These are phyloP conservation scores for Monoplex corrugatus DNA, from an alignment of 2,888 invertebrate genomes.

Conservation along the genomic window DNA sequence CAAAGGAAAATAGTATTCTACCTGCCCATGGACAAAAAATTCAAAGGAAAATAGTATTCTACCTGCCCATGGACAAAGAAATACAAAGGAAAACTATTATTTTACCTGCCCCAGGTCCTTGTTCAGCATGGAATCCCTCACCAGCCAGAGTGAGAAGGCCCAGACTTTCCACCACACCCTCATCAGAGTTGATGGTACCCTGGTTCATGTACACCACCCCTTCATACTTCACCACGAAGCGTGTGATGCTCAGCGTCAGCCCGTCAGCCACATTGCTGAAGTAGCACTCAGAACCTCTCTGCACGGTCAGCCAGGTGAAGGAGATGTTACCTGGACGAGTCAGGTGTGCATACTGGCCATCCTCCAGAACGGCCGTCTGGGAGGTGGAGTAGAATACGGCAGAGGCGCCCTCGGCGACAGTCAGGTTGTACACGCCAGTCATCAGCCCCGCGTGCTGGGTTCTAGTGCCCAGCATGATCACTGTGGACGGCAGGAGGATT, in stretches of 20 bases:
- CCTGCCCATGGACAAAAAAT: too few relatives aligned
- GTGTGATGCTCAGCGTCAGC: conserved; percentile 62
- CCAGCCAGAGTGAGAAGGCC: conserved; percentile 64
- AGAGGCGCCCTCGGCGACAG: conserved; percentile 69
- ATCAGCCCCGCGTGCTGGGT: conserved; percentile 65
- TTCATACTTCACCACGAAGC: conserved; percentile 66
- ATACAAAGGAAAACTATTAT: too few relatives aligned
- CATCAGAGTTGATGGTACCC: conserved; percentile 65
- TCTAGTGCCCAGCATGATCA: conserved; percentile 68
- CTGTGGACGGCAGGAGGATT: conserved; percentile 66
- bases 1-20: too few relatives aligned
- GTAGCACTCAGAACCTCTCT: conserved; percentile 65
- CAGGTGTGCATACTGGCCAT: conserved; percentile 61
- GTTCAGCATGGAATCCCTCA: conserved; percentile 58
- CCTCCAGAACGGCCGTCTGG: conserved; percentile 70
- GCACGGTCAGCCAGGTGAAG: conserved; percentile 65
- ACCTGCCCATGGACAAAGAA: too few relatives aligned
- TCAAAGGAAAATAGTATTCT: too few relatives aligned
- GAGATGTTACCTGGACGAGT: conserved; percentile 69
- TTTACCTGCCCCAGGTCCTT: conserved; percentile 63
- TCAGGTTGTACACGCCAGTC: conserved; percentile 70
- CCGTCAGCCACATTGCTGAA: conserved; percentile 61
- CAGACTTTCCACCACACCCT: conserved; percentile 68
- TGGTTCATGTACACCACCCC: conserved; percentile 66
- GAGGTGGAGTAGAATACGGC: conserved; percentile 66